Evolutionary conservation across 2,888 invertebrate genomes (phyloP), one percentile per base, ranked within the genome.

Genomic region (Polymixis lichenea): DNA sequence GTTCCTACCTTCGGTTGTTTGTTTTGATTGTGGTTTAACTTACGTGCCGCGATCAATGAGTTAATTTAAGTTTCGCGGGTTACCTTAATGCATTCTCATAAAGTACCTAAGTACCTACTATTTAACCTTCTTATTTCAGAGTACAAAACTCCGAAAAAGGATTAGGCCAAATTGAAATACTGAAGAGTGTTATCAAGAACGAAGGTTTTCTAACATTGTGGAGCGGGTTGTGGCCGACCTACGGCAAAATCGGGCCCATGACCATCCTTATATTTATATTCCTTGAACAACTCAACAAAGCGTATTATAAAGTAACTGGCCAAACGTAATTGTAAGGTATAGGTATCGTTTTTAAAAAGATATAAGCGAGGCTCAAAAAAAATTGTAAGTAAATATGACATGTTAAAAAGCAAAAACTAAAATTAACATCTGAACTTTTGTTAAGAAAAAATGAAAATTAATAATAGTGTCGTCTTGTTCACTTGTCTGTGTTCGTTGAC

Each of bases 141-240:
- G 99, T 99, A 85, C 99, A 99, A 96, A 99, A 99, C 91, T 99
- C 99, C 98, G 97, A 98, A 11, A 99, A 99, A 93, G 95, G 98
- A 93, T 66, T 98, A 97, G 74, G 98, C 97, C 72, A 94, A 85
- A 69, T 98, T 0, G 98, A 98, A 93, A 99, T 99, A 0, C 94
- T 99, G 53, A 88, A 91, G 0, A 98, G 97, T 91, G 98, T 99
- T 7, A 93, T 99, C 17, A 97, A 97, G 77, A 98, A 98, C 72
- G 99, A 99, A 96, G 99, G 99, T 0, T 91, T 99, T 1, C 98
- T 99, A 87, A 98, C 99, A 0, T 94, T 99, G 49, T 99, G 99
- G 99, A 99, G 99, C 95, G 99, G 99, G 25, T 99, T 99, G 94
- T 97, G 99, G 9, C 99, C 99, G 0, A 99, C 99, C 91, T 99